These are phyloP conservation scores for Miniopterus natalensis DNA, from an alignment of 2,113 vertebrate genomes.

Conservation along the genomic window DNA sequence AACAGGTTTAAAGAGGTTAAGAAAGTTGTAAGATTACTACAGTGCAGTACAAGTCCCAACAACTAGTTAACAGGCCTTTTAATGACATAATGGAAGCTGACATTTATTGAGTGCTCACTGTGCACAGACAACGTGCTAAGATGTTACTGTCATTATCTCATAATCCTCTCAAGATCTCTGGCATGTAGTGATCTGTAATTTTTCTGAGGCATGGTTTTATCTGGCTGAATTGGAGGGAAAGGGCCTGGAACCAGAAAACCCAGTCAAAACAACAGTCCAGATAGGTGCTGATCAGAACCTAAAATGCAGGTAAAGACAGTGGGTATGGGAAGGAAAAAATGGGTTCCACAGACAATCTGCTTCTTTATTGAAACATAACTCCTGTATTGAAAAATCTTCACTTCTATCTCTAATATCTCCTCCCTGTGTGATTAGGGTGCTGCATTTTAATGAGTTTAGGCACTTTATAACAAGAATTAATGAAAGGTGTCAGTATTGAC, in stretches of 20 bases:
- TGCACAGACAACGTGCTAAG: neutral
- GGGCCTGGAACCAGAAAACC: slow-evolving; percentile 28
- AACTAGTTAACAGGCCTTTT: neutral
- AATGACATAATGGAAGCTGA: neutral
- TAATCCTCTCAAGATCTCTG: neutral
- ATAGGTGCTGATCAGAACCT: neutral
- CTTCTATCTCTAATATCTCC: neutral
- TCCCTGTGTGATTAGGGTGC: neutral
- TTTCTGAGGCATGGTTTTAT: slow-evolving; percentile 20
- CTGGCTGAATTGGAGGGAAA: neutral
- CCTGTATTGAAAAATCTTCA: neutral
- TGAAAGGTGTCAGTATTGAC: neutral
- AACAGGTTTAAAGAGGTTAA: neutral
- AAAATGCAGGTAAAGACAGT: neutral
- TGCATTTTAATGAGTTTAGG: neutral
- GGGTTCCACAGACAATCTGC: neutral
- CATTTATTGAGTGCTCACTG: neutral
- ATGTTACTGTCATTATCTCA: neutral
- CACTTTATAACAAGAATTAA: slow-evolving; percentile 38
- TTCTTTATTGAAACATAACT: neutral
- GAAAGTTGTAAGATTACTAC: neutral
- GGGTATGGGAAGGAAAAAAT: neutral
- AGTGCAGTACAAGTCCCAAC: neutral
- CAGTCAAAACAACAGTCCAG: neutral
- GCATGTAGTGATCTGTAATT: neutral